A percentile compares a stretch with the other conserved stretches of the same genome.
These are phyloP conservation scores for Dysdera silvatica DNA, from an alignment of 1,140 invertebrate genomes.

Conservation along the genomic window DNA sequence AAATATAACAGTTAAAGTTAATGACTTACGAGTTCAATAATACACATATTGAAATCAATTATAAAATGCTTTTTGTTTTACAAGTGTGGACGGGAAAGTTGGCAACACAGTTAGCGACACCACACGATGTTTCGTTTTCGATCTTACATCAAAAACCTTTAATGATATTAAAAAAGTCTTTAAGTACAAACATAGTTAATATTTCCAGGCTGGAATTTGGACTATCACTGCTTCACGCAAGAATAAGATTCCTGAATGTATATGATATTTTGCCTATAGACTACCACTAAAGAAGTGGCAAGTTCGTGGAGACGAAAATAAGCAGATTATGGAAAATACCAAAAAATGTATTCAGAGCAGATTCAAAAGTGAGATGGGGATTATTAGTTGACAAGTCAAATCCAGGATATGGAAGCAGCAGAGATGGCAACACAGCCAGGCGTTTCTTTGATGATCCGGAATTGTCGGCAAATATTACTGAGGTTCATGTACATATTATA, in stretches of 20 bases:
- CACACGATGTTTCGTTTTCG: neutral
- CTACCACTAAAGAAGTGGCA: constrained; percentile 5
- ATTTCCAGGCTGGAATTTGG: neutral
- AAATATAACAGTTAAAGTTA: too few relatives aligned
- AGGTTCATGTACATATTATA: neutral
- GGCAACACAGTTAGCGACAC: neutral
- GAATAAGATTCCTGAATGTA: neutral
- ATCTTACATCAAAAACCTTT: neutral
- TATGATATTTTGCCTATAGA: neutral
- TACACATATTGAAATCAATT: too few relatives aligned
- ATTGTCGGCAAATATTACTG: neutral
- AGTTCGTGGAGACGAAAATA: neutral
- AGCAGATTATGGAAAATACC: neutral
- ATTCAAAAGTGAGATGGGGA: neutral
- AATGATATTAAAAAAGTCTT: neutral
- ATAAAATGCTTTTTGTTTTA: too few relatives aligned
- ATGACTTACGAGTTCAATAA: too few relatives aligned
- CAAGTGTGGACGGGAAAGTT: constrained; percentile 1
- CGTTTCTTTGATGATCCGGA: neutral
- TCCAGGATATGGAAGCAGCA: neutral
- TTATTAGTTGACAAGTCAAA: neutral
- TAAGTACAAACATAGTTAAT: neutral
- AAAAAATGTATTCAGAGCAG: neutral
- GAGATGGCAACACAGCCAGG: neutral
- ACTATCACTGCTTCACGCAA: neutral